A percentile compares a stretch with the other conserved stretches of the same genome.
Conservation (phyloP, 2,113 vertebrate genomes). For the Phainopepla nitens region DNA sequence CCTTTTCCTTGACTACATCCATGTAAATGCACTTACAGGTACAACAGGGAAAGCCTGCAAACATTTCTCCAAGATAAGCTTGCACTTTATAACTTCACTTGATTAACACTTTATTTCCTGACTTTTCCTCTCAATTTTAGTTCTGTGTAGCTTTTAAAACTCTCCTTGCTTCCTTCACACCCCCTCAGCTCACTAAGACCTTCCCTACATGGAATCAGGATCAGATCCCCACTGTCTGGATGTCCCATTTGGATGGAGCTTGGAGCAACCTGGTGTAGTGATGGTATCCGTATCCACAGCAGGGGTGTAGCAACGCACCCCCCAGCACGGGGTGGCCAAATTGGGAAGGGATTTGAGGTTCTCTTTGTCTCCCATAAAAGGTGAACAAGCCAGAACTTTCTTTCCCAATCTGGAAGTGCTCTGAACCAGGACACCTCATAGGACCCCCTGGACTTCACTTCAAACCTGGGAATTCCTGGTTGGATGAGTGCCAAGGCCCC, state of each 20-base stretch:
- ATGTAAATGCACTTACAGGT: neutral
- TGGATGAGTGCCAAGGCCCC: too few species aligned
- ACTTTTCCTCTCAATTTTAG: accelerated
- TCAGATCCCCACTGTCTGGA: neutral
- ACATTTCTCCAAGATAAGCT: neutral
- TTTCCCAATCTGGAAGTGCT: too few species aligned
- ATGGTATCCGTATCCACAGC: accelerated
- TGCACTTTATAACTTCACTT: neutral
- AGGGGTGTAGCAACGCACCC: neutral
- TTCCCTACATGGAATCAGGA: neutral
- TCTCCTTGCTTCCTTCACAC: neutral
- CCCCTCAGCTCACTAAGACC: neutral
- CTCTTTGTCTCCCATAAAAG: too few species aligned
- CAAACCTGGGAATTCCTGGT: too few species aligned
- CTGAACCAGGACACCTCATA: too few species aligned
- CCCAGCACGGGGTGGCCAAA: too few species aligned
- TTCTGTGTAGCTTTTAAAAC: neutral
- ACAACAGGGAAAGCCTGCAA: neutral
- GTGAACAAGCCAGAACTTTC: too few species aligned
- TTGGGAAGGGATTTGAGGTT: too few species aligned
- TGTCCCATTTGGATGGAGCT: neutral
- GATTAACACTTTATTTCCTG: neutral
- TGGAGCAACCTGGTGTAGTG: neutral
- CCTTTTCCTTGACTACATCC: neutral
- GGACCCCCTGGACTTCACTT: too few species aligned